Conservation (phyloP, 2,113 vertebrate genomes). For the Eonycteris spelaea region DNA sequence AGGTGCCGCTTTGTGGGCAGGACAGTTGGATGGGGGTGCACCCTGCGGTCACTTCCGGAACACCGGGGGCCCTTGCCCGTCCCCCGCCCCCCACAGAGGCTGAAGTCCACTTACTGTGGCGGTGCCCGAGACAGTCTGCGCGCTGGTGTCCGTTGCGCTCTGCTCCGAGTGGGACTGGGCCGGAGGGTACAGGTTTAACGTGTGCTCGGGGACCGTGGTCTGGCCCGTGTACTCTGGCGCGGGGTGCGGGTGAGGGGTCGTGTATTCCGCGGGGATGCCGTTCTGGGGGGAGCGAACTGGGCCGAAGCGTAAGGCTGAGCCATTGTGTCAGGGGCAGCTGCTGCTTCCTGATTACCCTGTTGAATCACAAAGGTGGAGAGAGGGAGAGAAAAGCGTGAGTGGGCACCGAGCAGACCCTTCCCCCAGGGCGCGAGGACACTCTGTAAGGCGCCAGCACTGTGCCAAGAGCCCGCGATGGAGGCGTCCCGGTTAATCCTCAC, state of each 20-base stretch:
- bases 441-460: neutral
- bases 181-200: slow-evolving; percentile 94
- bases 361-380: neutral
- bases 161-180: slow-evolving; percentile 94
- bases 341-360: slow-evolving; percentile 97
- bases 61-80: fast-evolving
- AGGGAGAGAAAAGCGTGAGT: neutral
- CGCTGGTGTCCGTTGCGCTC: slow-evolving; percentile 87
- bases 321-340: slow-evolving; percentile 95
- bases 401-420: fast-evolving
- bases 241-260: slow-evolving; percentile 91
- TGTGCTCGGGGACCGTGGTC: slow-evolving; percentile 91
- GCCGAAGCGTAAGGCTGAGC: slow-evolving; percentile 95
- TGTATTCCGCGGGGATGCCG: slow-evolving; percentile 93
- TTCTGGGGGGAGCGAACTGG: slow-evolving; percentile 95
- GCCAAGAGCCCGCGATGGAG: neutral
- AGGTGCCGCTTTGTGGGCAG: fast-evolving
- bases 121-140: slow-evolving; percentile 94
- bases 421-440: neutral
- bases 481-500: neutral
- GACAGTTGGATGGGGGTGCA: fast-evolving
- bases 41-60: fast-evolving
- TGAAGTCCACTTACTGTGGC: slow-evolving; percentile 91
- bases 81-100: fast-evolving
- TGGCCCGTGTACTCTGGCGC: slow-evolving; percentile 93